phyloP scores from a whole-genome alignment of 2,113 vertebrate genomes.

The Eubucco bourcierii region DNA sequence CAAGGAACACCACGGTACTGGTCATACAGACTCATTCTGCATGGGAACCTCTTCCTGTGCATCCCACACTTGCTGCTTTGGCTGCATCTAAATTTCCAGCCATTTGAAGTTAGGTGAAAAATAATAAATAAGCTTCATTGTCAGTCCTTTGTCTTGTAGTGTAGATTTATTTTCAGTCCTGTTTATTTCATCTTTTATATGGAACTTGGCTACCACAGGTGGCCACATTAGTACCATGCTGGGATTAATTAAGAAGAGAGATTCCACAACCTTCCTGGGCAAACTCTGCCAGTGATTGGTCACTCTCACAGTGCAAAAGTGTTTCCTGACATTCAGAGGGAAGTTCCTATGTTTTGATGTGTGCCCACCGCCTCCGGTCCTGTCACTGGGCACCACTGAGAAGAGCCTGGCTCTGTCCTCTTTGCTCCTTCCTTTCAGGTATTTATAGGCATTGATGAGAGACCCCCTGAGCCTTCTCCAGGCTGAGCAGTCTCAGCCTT shows the following conservation, averaged over 20 bases:
- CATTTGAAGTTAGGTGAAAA: neutral
- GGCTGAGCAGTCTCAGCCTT: neutral
- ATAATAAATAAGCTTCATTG: neutral
- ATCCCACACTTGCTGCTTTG: neutral
- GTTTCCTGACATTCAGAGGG: neutral
- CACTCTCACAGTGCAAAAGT: neutral
- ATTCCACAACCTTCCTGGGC: neutral
- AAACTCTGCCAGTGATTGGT: neutral
- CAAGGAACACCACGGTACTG: neutral
- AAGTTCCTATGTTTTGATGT: neutral
- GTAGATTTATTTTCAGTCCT: neutral
- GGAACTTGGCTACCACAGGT: neutral
- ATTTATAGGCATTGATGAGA: neutral
- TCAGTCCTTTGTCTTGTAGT: neutral
- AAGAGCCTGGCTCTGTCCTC: neutral
- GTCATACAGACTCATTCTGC: neutral
- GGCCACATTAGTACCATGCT: accelerated
- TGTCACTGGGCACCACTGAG: neutral
- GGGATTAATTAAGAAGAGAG: neutral
- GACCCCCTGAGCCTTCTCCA: neutral
- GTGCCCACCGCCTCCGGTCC: neutral
- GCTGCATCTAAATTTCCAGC: neutral
- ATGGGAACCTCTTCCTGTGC: neutral
- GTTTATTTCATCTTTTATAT: neutral
- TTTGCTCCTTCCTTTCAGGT: neutral